phyloP scores from a whole-genome alignment of 2,113 vertebrate species.

The Eptesicus fuscus region DNA sequence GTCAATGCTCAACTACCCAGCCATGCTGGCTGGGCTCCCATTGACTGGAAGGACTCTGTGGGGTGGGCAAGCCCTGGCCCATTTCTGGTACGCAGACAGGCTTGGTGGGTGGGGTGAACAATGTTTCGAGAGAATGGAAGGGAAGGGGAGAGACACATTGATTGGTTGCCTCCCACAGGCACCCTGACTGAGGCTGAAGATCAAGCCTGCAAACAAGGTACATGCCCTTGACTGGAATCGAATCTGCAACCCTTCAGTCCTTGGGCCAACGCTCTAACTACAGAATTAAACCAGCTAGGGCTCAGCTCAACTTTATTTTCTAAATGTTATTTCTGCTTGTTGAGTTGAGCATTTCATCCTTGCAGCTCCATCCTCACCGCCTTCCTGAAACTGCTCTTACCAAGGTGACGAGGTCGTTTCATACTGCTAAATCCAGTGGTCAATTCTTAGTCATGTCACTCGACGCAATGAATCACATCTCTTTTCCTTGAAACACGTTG shows the following conservation, averaged over 20 bases:
- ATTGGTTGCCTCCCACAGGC: too few species aligned
- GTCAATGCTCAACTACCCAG: too few species aligned
- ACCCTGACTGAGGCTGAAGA: too few species aligned
- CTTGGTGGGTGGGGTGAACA: accelerated
- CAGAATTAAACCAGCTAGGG: too few species aligned
- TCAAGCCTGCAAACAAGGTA: too few species aligned
- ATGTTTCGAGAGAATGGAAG: too few species aligned
- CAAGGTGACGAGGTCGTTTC: neutral
- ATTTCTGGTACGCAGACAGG: accelerated
- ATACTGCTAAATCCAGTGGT: neutral
- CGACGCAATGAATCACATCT: neutral
- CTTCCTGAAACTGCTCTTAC: neutral
- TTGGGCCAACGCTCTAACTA: too few species aligned
- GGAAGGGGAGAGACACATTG: too few species aligned
- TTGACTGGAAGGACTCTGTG: too few species aligned
- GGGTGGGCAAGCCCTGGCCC: neutral
- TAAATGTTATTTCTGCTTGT: neutral
- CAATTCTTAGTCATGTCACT: neutral
- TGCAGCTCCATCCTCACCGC: neutral
- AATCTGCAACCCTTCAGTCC: too few species aligned
- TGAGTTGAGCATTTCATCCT: neutral
- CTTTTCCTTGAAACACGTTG: neutral
- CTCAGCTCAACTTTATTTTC: neutral
- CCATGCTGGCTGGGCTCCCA: too few species aligned
- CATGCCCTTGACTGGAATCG: too few species aligned